These are phyloP conservation scores for Chrysochloris asiatica DNA, from an alignment of 2,113 vertebrate genomes.

Conservation along the genomic window DNA sequence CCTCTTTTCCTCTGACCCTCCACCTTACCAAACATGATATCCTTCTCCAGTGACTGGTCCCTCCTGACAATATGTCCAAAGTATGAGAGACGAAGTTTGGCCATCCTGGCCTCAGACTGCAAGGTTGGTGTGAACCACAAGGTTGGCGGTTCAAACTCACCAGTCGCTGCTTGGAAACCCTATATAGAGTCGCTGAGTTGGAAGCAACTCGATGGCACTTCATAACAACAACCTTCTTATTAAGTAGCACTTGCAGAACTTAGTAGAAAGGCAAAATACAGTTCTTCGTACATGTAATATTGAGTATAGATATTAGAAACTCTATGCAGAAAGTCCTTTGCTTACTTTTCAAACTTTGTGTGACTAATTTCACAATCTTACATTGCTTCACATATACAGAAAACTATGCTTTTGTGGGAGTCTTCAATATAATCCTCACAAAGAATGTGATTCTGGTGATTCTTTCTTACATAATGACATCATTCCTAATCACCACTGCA, in stretches of 20 bases:
- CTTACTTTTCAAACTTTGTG: constrained; percentile 53
- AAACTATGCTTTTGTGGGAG: not conserved
- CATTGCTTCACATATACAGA: not conserved
- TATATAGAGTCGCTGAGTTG: no score
- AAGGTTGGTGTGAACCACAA: not conserved
- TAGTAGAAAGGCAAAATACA: constrained; percentile 41
- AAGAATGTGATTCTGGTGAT: not conserved
- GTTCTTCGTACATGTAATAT: not conserved
- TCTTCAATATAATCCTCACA: constrained; percentile 38
- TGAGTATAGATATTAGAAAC: constrained; percentile 22
- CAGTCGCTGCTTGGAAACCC: not conserved
- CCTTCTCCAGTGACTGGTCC: no score
- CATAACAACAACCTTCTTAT: not conserved
- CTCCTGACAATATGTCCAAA: no score
- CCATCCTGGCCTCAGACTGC: no score
- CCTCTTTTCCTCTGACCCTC: no score
- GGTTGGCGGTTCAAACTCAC: not conserved
- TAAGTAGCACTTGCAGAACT: constrained; percentile 28
- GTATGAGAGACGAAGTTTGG: no score
- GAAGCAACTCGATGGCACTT: not conserved
- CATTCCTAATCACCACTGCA: constrained; percentile 69
- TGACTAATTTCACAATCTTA: constrained; percentile 56
- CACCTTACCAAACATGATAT: no score
- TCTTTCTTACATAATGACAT: constrained; percentile 68
- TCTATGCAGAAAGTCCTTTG: constrained; percentile 53